Base-by-base conservation (phyloP, 2,797 vertebrate species). In the Megaceryle alcyon region DNA sequence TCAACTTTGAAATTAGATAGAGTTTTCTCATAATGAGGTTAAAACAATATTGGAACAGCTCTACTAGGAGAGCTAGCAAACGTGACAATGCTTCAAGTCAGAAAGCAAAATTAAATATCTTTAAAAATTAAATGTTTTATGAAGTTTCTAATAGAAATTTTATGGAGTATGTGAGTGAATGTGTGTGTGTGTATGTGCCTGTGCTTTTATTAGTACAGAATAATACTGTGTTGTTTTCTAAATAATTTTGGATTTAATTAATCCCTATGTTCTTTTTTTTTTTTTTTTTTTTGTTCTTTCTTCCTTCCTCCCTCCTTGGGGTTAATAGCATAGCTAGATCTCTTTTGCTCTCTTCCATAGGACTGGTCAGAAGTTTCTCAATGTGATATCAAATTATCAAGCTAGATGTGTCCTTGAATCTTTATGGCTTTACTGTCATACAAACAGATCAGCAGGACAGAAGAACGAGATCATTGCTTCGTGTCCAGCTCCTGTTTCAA, bases 1-100 rank as follows among this genome's bases (percentile, higher is more conserved):
- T 86, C 79, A 91, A 5, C 69, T 93, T 91, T 68, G 46, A 95
- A 91, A 95, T 91, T 46, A 83, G 61, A 78, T 66, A 31, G 6
- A 69, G 18, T 83, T 78, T 92, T 92, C 31, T 84, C 49, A 22
- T 91, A 83, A 90, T 91, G 57, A 95, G 37, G 53, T 80, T 94
- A 92, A 90, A 85, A 61, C 31, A 92, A 83, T 91, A 92, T 79
- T 91, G 49, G 29, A 88, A 89, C 39, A 94, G 21, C 22, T 78
- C 23, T 75, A 44, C 41, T 78, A 75, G 33, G 41, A 92, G 18
- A 75, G 10, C 19, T 86, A 41, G 20, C 2, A 7, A 33, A 69
- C 57, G 78, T 51, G 61, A 92, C 33, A 77, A 18, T 54, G 53
- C 14, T 87, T 89, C 35, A 61, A 87, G 31, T 25, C 4, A 2